Evolutionary conservation across 2,113 vertebrate species (phyloP).

Genomic region (Herpetotheres cachinnans): DNA sequence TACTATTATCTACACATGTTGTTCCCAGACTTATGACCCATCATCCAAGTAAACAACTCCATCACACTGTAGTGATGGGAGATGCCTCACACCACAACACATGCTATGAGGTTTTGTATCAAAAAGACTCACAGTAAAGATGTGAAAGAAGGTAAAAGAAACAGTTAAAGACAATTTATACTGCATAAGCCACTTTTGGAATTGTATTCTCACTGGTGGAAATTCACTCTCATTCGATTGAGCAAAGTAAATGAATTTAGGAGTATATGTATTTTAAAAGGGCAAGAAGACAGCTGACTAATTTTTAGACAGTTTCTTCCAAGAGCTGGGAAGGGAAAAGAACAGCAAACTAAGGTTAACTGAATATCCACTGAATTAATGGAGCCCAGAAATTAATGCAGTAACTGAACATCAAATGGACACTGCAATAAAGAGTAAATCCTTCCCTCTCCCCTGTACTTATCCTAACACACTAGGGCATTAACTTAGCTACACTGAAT

Average conservation of each 20-base stretch:
- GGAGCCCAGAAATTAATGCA: neutral
- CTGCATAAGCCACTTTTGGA: neutral
- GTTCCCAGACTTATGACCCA: neutral
- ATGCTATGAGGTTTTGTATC: neutral
- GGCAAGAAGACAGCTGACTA: neutral
- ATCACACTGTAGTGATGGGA: neutral
- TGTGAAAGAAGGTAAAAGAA: neutral
- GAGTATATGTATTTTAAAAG: neutral
- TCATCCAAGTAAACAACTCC: neutral
- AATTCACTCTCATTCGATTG: neutral
- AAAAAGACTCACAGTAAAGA: neutral
- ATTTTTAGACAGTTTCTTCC: neutral
- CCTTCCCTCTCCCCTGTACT: neutral
- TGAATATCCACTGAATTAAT: neutral
- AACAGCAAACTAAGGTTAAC: neutral
- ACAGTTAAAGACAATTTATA: neutral
- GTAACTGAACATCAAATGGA: neutral
- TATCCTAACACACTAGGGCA: neutral
- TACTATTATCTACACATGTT: neutral
- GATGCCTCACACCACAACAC: neutral
- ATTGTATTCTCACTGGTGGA: neutral
- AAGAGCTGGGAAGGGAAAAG: neutral
- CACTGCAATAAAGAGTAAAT: neutral
- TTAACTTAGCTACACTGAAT: neutral
- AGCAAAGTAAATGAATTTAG: neutral